Conservation (phyloP, 2,113 vertebrate genomes). For the Malurus melanocephalus region DNA sequence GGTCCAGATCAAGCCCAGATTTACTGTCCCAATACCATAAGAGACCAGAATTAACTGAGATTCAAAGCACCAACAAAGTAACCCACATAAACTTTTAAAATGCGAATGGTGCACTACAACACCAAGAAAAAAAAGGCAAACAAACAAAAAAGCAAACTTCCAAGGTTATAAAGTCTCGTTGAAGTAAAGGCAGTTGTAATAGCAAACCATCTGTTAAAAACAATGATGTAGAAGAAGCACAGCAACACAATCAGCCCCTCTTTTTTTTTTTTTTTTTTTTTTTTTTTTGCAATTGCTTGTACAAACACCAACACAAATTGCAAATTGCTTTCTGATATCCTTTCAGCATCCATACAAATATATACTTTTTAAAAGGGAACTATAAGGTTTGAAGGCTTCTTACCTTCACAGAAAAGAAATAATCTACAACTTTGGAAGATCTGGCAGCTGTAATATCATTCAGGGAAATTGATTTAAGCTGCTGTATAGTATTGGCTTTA, state of each 20-base stretch:
- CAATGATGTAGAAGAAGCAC: neutral
- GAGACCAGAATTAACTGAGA: slow-evolving; percentile 55
- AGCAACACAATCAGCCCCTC: neutral
- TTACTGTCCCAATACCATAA: slow-evolving; percentile 54
- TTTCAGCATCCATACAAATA: neutral
- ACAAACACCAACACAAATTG: neutral
- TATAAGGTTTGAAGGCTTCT: neutral
- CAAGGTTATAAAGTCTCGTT: slow-evolving; percentile 24
- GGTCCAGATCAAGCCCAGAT: slow-evolving; percentile 67
- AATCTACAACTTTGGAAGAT: neutral
- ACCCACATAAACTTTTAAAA: slow-evolving; percentile 28
- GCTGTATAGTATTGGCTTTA: neutral
- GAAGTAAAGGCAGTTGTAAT: slow-evolving; percentile 31
- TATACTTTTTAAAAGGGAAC: neutral
- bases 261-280: neutral
- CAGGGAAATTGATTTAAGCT: slow-evolving; percentile 19
- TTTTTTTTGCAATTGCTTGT: neutral
- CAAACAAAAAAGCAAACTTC: neutral
- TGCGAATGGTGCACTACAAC: neutral
- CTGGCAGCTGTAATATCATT: neutral
- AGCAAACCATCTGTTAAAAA: slow-evolving; percentile 51
- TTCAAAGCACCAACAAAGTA: slow-evolving; percentile 37
- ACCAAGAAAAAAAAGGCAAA: neutral
- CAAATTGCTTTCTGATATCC: neutral
- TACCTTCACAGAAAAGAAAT: neutral